These are phyloP conservation scores for Acrobasis consociella DNA, from an alignment of 2,888 invertebrate genomes.

Conservation along the genomic window DNA sequence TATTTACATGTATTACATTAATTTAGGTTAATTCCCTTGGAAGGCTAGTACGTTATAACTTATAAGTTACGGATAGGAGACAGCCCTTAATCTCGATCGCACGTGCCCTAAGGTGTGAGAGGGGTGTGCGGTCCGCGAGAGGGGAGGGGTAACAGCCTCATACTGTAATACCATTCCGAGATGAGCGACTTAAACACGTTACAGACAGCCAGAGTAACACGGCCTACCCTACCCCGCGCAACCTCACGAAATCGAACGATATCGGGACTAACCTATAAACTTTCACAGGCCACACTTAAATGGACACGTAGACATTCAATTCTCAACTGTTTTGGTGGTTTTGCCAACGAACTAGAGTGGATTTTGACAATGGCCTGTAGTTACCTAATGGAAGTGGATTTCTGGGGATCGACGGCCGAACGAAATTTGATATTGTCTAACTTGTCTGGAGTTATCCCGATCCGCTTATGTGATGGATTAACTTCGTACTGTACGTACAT, in stretches of 20 bases:
- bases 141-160: conserved; percentile 54
- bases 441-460: conserved; percentile 49
- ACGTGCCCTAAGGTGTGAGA: conserved; percentile 56
- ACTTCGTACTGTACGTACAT: conserved; percentile 24
- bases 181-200: conserved; percentile 80
- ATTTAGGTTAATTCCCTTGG: conserved; percentile 19
- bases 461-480: conserved; percentile 42
- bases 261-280: conserved; percentile 43
- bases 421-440: conserved; percentile 66
- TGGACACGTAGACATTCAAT: conserved; percentile 61
- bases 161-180: conserved; percentile 79
- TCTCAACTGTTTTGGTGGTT: conserved; percentile 73
- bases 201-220: conserved; percentile 55
- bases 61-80: conserved; percentile 36
- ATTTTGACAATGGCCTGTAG: conserved; percentile 74
- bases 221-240: conserved; percentile 42
- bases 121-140: conserved; percentile 41
- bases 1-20: conserved; percentile 11
- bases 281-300: conserved; percentile 44
- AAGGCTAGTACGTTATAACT: neutral
- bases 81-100: conserved; percentile 66
- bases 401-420: conserved; percentile 50
- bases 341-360: conserved; percentile 64
- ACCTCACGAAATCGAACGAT: conserved; percentile 32
- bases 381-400: conserved; percentile 73